These are phyloP conservation scores for Hyppa rectilinea DNA, from an alignment of 2,888 invertebrate species.

Conservation along the genomic window DNA sequence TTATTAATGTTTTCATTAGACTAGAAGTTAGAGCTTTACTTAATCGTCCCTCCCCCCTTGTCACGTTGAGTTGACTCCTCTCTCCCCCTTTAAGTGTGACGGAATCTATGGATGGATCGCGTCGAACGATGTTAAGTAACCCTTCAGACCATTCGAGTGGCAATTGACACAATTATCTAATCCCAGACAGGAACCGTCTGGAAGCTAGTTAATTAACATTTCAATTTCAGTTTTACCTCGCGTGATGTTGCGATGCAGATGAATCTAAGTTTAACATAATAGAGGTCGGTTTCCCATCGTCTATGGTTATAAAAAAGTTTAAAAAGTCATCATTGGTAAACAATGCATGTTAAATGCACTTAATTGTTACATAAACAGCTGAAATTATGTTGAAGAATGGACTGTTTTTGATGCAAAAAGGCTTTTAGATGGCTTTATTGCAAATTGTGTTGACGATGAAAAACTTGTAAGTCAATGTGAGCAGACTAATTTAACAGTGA, in stretches of 20 bases:
- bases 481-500: not conserved
- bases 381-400: constrained; percentile 18
- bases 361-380: constrained; percentile 47
- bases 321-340: constrained; percentile 31
- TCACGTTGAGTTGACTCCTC: not conserved
- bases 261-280: constrained; percentile 28
- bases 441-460: constrained; percentile 6
- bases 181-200: constrained; percentile 25
- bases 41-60: no score
- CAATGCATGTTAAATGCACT: constrained; percentile 40
- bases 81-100: not conserved
- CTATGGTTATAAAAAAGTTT: constrained; percentile 23
- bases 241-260: constrained; percentile 32
- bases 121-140: constrained; percentile 1
- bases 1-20: no score
- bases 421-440: constrained; percentile 18
- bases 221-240: constrained; percentile 26
- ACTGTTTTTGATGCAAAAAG: constrained; percentile 12
- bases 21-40: no score
- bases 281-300: constrained; percentile 27
- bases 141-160: constrained; percentile 1
- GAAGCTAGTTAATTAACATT: constrained; percentile 45
- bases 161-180: constrained; percentile 54
- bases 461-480: no score
- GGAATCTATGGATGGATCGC: not conserved